These are phyloP conservation scores for Hesperophylax magnus DNA, from an alignment of 1,140 invertebrate species.

Conservation along the genomic window DNA sequence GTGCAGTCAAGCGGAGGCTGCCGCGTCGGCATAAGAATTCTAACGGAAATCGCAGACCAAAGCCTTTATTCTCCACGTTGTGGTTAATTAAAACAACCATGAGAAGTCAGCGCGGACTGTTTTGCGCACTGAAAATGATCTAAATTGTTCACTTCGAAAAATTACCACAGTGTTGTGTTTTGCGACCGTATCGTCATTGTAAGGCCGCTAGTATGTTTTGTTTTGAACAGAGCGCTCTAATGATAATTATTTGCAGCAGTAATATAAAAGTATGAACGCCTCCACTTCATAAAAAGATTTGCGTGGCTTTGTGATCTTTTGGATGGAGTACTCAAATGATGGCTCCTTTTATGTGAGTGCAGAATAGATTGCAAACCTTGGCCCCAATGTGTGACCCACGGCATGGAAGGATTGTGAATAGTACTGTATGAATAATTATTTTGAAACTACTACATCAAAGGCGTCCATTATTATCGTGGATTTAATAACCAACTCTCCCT, in stretches of 20 bases:
- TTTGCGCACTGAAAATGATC: too few relatives aligned
- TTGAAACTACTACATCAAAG: too few relatives aligned
- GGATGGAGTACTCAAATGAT: background rate
- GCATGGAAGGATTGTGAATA: too few relatives aligned
- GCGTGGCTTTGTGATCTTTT: background rate
- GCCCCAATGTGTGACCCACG: too few relatives aligned
- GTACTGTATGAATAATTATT: too few relatives aligned
- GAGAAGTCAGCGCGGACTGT: too few relatives aligned
- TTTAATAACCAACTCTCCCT: too few relatives aligned
- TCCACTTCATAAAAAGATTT: background rate
- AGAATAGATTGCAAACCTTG: background rate
- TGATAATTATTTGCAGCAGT: background rate
- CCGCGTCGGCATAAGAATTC: slow-evolving; percentile 18
- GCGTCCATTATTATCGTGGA: too few relatives aligned
- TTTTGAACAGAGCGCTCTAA: background rate
- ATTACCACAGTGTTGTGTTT: too few relatives aligned
- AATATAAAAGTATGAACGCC: background rate
- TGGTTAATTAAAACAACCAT: too few relatives aligned
- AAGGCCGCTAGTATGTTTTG: background rate
- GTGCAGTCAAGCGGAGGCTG: background rate
- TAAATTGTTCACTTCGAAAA: too few relatives aligned
- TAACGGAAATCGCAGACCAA: background rate
- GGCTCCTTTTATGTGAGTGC: background rate
- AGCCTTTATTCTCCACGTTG: background rate
- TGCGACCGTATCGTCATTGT: too few relatives aligned